Conservation (phyloP, 2,113 vertebrate species). For the Microcebus tavaratra region DNA sequence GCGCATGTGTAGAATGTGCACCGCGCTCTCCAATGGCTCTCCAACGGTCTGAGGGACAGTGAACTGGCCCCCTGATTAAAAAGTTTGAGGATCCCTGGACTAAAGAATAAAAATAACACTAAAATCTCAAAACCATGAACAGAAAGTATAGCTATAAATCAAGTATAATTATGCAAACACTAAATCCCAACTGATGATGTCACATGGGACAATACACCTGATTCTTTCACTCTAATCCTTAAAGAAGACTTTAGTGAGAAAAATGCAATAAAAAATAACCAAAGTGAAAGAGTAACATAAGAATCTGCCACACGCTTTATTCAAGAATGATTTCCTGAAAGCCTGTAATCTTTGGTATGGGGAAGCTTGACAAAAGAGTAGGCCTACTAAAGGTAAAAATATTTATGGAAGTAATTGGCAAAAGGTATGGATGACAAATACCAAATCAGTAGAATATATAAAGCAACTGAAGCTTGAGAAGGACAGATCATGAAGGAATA, state of each 20-base stretch:
- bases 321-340: slow-evolving; percentile 26
- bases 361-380: slow-evolving; percentile 15
- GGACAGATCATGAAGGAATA: neutral
- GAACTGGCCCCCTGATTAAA: too few relatives aligned
- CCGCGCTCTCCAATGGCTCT: too few relatives aligned
- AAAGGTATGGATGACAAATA: neutral
- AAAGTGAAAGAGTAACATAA: neutral
- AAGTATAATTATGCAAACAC: slow-evolving; percentile 42
- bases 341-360: slow-evolving; percentile 22
- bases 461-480: neutral
- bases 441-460: neutral
- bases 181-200: slow-evolving; percentile 23
- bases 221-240: slow-evolving; percentile 38
- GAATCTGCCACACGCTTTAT: neutral
- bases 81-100: too few relatives aligned
- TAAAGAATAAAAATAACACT: slow-evolving; percentile 15
- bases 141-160: slow-evolving; percentile 41
- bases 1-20: too few relatives aligned
- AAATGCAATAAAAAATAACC: slow-evolving; percentile 57
- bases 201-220: slow-evolving; percentile 38
- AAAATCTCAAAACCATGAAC: slow-evolving; percentile 32
- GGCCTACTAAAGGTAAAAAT: neutral
- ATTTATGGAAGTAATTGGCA: neutral
- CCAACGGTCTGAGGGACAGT: too few relatives aligned
- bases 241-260: slow-evolving; percentile 40